phyloP scores from a whole-genome alignment of 2,888 invertebrate species.

The Andrena fulva region DNA sequence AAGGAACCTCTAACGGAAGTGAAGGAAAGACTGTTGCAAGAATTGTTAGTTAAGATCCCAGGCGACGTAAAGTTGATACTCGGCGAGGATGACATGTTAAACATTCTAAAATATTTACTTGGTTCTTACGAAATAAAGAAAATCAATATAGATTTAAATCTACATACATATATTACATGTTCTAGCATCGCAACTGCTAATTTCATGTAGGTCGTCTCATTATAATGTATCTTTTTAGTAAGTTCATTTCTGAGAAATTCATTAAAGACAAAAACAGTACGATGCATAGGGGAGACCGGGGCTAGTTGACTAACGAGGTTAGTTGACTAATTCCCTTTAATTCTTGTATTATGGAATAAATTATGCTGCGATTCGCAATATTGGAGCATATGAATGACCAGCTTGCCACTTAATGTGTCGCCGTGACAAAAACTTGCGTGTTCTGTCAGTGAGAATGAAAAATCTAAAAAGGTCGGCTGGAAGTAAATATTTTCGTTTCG shows the following conservation, averaged over 20 bases:
- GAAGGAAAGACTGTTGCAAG: constrained; percentile 71
- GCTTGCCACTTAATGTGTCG: too few species aligned
- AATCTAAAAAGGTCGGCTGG: too few species aligned
- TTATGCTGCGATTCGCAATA: too few species aligned
- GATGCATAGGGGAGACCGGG: too few species aligned
- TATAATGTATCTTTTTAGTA: constrained; percentile 46
- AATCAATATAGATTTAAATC: constrained; percentile 85
- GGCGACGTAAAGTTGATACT: constrained; percentile 79
- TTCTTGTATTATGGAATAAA: too few species aligned
- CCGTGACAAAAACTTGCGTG: too few species aligned
- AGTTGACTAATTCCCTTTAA: too few species aligned
- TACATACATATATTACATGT: constrained; percentile 86
- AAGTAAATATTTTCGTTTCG: too few species aligned
- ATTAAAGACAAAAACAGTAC: constrained; percentile 6
- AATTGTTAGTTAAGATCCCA: constrained; percentile 66
- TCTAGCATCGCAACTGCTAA: constrained; percentile 78
- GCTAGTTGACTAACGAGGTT: too few species aligned
- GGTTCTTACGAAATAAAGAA: constrained; percentile 84
- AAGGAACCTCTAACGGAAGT: constrained; percentile 68
- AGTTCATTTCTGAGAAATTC: constrained; percentile 11
- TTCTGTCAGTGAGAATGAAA: too few species aligned
- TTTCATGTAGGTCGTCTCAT: constrained; percentile 74
- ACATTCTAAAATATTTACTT: constrained; percentile 83
- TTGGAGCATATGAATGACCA: too few species aligned
- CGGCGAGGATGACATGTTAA: constrained; percentile 81